Percentiles rank a stretch among this genome's conserved stretches.
Evolutionary conservation across 1,140 invertebrate species (phyloP).

Genomic region (Zaprionus camerounensis): DNA sequence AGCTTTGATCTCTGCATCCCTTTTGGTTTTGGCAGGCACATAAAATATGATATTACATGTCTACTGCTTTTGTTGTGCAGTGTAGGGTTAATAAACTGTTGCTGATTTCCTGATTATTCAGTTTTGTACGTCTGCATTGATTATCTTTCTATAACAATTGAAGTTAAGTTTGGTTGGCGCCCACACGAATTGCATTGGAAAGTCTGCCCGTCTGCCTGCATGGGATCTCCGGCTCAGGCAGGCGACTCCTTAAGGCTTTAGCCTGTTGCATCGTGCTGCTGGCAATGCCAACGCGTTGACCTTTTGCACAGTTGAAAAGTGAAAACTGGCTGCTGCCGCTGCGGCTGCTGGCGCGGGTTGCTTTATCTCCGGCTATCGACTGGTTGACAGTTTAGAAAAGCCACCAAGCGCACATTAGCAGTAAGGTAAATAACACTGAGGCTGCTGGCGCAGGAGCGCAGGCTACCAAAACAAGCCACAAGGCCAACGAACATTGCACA

Average conservation of each 20-base stretch:
- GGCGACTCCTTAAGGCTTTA: constrained; percentile 36
- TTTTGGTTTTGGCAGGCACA: too few relatives aligned
- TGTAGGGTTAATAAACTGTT: constrained; percentile 32
- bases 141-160: constrained; percentile 35
- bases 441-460: constrained; percentile 38
- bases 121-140: constrained; percentile 5
- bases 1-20: constrained; percentile 25
- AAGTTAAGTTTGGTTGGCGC: not conserved
- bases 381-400: constrained; percentile 81
- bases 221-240: constrained; percentile 43
- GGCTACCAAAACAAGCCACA: constrained; percentile 42
- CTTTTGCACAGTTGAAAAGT: constrained; percentile 74
- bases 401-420: constrained; percentile 44
- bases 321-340: constrained; percentile 57
- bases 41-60: not conserved
- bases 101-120: constrained; percentile 17
- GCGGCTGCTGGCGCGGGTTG: constrained; percentile 2
- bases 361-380: constrained; percentile 39
- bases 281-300: constrained; percentile 56
- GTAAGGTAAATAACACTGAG: constrained; percentile 2
- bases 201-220: constrained; percentile 22
- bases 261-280: constrained; percentile 9
- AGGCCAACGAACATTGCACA: constrained; percentile 31
- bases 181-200: constrained; percentile 42
- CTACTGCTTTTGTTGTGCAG: not conserved